These are phyloP conservation scores for Panagrolaimus sp. DNA, from an alignment of 1,140 invertebrate genomes.

Conservation along the genomic window DNA sequence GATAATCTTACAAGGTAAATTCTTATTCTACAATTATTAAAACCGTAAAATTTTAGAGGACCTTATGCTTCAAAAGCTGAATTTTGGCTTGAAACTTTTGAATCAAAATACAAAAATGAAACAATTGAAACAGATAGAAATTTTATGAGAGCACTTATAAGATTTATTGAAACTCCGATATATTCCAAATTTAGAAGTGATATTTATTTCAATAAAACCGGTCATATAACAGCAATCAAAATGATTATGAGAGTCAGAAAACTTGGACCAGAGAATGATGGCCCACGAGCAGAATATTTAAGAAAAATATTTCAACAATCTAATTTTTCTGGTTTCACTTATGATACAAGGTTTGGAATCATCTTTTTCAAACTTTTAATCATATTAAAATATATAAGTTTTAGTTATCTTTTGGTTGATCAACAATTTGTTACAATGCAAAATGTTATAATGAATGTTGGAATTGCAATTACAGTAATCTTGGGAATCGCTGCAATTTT, in stretches of 20 bases:
- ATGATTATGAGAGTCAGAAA: constrained; percentile 45
- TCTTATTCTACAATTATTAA: constrained; percentile 15
- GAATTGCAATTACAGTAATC: constrained; percentile 47
- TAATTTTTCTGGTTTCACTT: constrained; percentile 44
- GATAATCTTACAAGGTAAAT: constrained; percentile 28
- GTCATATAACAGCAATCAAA: constrained; percentile 39
- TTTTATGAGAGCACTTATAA: constrained; percentile 31
- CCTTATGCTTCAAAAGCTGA: constrained; percentile 37
- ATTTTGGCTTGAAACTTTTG: constrained; percentile 50
- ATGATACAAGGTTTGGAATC: constrained; percentile 50
- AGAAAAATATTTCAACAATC: constrained; percentile 26
- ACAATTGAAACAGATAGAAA: constrained; percentile 21
- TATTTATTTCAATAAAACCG: constrained; percentile 36
- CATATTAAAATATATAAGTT: constrained; percentile 21
- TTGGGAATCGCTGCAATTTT: constrained; percentile 39
- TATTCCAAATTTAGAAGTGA: constrained; percentile 43
- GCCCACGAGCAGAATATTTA: constrained; percentile 41
- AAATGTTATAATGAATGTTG: constrained; percentile 46
- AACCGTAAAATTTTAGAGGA: constrained; percentile 18
- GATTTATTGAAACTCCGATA: constrained; percentile 35
- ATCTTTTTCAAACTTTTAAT: neutral
- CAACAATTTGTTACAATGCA: constrained; percentile 46
- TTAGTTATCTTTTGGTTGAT: constrained; percentile 50
- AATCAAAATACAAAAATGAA: constrained; percentile 20
- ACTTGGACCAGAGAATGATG: constrained; percentile 39